These are phyloP conservation scores for Andrena chrysosceles DNA, from an alignment of 2,888 invertebrate species.

Conservation along the genomic window DNA sequence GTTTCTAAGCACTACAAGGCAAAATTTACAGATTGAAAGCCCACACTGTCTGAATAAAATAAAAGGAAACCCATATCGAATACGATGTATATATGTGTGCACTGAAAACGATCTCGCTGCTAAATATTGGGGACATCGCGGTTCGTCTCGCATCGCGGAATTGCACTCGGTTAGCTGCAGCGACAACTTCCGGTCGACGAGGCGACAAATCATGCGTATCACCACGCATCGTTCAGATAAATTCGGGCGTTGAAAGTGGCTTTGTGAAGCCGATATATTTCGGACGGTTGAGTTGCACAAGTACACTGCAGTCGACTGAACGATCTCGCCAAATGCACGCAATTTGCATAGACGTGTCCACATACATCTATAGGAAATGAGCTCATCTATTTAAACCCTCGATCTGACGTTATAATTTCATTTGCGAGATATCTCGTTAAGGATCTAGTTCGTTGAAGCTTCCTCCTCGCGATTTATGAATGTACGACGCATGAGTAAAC, in stretches of 20 bases:
- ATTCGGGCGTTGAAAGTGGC: slow-evolving; percentile 37
- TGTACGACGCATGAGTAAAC: too few relatives aligned
- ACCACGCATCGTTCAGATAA: slow-evolving; percentile 36
- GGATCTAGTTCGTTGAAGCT: too few relatives aligned
- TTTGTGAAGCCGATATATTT: slow-evolving; percentile 25
- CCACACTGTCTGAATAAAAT: not conserved
- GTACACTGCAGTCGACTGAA: slow-evolving; percentile 2
- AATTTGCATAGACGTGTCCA: slow-evolving; percentile 13
- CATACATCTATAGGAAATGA: not conserved
- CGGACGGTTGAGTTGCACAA: slow-evolving; percentile 22
- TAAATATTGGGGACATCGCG: slow-evolving; percentile 14
- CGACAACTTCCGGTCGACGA: slow-evolving; percentile 47
- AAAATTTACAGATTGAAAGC: too few relatives aligned
- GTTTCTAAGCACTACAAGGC: too few relatives aligned
- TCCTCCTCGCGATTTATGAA: too few relatives aligned
- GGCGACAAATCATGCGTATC: slow-evolving; percentile 52
- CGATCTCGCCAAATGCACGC: slow-evolving; percentile 24
- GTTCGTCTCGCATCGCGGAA: slow-evolving; percentile 21
- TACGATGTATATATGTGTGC: not conserved
- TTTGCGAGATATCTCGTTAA: too few relatives aligned
- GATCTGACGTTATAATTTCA: too few relatives aligned
- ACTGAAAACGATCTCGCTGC: not conserved
- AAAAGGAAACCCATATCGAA: not conserved
- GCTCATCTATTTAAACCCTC: too few relatives aligned
- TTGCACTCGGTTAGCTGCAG: slow-evolving; percentile 38